Conservation (phyloP, 1,140 invertebrate species). For the Copidosoma floridanum region DNA sequence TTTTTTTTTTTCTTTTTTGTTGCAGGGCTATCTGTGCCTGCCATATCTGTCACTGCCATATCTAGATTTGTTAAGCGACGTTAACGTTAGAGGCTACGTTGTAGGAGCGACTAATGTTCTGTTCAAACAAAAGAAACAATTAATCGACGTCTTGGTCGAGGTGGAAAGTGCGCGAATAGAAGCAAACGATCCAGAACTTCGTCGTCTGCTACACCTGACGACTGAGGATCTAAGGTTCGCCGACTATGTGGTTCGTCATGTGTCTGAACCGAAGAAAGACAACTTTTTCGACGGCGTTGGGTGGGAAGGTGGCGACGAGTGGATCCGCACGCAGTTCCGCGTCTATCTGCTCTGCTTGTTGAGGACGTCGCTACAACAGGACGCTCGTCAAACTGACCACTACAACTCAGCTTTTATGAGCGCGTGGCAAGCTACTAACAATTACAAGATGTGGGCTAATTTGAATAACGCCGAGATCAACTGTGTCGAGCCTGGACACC, state of each 20-base stretch:
- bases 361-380: constrained; percentile 75
- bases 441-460: constrained; percentile 82
- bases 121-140: constrained; percentile 91
- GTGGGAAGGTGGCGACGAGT: constrained; percentile 92
- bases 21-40: constrained; percentile 86
- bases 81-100: constrained; percentile 86
- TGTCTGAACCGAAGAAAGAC: constrained; percentile 75
- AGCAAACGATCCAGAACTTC: constrained; percentile 79
- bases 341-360: constrained; percentile 87
- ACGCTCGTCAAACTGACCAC: constrained; percentile 77
- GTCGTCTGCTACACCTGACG: constrained; percentile 79
- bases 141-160: constrained; percentile 91
- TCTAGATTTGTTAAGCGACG: constrained; percentile 86
- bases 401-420: constrained; percentile 84
- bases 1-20: constrained; percentile 22
- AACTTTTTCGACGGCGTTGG: constrained; percentile 75
- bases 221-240: constrained; percentile 96
- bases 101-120: constrained; percentile 97
- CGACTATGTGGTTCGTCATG: constrained; percentile 87
- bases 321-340: constrained; percentile 93
- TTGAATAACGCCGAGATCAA: constrained; percentile 67
- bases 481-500: constrained; percentile 76
- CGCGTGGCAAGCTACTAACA: constrained; percentile 84
- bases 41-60: constrained; percentile 96
- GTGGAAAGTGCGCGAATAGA: constrained; percentile 87